These are phyloP conservation scores for Coranthus polyacanthus DNA, from an alignment of 2,797 vertebrate genomes.

Conservation along the genomic window DNA sequence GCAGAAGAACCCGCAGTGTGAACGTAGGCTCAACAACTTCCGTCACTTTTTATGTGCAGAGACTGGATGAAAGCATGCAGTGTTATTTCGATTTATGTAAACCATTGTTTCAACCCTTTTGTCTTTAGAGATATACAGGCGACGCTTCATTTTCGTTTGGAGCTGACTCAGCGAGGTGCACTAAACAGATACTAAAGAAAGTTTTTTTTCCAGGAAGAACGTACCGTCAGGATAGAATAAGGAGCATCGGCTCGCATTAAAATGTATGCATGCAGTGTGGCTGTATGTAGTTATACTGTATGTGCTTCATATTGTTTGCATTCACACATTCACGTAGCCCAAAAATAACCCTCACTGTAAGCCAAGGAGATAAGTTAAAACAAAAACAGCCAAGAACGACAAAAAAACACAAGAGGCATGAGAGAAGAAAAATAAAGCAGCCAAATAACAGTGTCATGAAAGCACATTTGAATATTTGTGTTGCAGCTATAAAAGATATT, in stretches of 20 bases:
- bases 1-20: too few species aligned
- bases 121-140: too few species aligned
- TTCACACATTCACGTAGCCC: conserved; percentile 35
- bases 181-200: too few species aligned
- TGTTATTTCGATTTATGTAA: too few species aligned
- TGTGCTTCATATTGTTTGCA: conserved; percentile 28
- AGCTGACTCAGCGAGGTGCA: too few species aligned
- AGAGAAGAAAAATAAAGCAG: conserved; percentile 33
- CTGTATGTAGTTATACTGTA: conserved; percentile 14
- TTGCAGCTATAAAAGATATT: conserved; percentile 59
- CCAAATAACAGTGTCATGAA: conserved; percentile 45
- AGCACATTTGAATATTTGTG: conserved; percentile 54
- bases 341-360: conserved; percentile 40
- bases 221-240: too few species aligned
- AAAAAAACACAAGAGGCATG: conserved; percentile 42
- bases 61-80: too few species aligned
- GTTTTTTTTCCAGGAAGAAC: too few species aligned
- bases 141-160: too few species aligned
- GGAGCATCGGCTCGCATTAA: not conserved
- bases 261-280: not conserved
- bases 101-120: too few species aligned
- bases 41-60: too few species aligned
- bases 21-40: too few species aligned
- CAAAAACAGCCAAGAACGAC: conserved; percentile 46
- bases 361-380: conserved; percentile 43